Evolutionary conservation across 2,888 invertebrate genomes (phyloP).

Genomic region (Zootermopsis nevadensis): DNA sequence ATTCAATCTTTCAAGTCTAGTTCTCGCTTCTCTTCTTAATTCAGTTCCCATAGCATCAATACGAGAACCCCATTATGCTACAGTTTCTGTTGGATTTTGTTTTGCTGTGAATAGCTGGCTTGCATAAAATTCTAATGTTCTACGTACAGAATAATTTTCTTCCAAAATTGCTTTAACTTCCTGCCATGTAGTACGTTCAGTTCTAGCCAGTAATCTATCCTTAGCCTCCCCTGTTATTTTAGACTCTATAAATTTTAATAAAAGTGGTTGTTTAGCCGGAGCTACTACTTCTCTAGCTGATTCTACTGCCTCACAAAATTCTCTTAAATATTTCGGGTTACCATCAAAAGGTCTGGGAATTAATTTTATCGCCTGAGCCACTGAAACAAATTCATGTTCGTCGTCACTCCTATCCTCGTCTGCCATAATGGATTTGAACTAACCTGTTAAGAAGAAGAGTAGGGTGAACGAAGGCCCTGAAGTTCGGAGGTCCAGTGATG

Average conservation of each 20-base stretch:
- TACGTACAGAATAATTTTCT: constrained; percentile 24
- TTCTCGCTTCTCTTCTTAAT: constrained; percentile 5
- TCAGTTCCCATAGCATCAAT: constrained; percentile 5
- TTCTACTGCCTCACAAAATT: background rate
- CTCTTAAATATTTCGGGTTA: background rate
- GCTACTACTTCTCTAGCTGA: background rate
- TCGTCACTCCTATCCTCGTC: background rate
- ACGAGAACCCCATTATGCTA: background rate
- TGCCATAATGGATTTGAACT: background rate
- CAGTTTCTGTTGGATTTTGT: background rate
- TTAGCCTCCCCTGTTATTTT: no score
- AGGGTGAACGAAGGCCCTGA: background rate
- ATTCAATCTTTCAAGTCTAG: background rate
- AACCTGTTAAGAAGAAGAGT: background rate
- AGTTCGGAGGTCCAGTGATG: constrained; percentile 36
- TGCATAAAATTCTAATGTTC: constrained; percentile 27
- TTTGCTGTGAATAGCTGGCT: constrained; percentile 4
- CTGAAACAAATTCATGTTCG: constrained; percentile 3
- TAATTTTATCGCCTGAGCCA: constrained; percentile 6
- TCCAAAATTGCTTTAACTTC: constrained; percentile 12
- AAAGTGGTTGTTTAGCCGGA: constrained; percentile 21
- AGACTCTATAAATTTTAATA: constrained; percentile 29
- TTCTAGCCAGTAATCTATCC: no score
- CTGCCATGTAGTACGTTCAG: constrained; percentile 4
- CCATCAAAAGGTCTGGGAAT: background rate